phyloP scores from a whole-genome alignment of 2,888 invertebrate species.

The Lottia scabra region DNA sequence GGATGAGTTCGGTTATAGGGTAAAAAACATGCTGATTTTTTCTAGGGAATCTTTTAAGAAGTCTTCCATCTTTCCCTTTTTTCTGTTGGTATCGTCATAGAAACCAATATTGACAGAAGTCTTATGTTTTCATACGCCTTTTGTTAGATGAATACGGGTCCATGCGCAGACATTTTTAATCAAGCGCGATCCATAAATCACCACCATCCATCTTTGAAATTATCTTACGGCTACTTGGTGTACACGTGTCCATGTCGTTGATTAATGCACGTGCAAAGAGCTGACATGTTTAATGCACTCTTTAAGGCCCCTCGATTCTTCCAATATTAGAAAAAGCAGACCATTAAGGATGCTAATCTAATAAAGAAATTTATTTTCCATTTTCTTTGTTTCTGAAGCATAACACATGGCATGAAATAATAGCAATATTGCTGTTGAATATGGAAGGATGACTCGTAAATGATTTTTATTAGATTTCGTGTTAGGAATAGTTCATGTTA shows the following conservation, averaged over 20 bases:
- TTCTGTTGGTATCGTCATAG: too few species aligned
- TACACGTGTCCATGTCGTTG: not conserved
- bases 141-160: too few species aligned
- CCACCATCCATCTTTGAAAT: not conserved
- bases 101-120: too few species aligned
- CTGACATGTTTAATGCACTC: not conserved
- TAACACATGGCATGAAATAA: not conserved
- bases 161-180: too few species aligned
- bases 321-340: not conserved
- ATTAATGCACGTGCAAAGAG: not conserved
- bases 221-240: not conserved
- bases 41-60: too few species aligned
- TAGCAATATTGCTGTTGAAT: not conserved
- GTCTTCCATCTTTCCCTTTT: too few species aligned
- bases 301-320: not conserved
- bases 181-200: not conserved
- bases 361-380: not conserved
- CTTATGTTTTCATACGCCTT: too few species aligned
- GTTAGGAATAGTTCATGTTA: too few species aligned
- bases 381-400: not conserved
- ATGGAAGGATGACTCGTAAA: too few species aligned
- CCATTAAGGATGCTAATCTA: conserved; percentile 4
- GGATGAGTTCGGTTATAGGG: too few species aligned
- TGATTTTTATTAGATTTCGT: too few species aligned
- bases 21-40: too few species aligned